phyloP scores from a whole-genome alignment of 2,888 invertebrate species.

The Celastrina argiolus region DNA sequence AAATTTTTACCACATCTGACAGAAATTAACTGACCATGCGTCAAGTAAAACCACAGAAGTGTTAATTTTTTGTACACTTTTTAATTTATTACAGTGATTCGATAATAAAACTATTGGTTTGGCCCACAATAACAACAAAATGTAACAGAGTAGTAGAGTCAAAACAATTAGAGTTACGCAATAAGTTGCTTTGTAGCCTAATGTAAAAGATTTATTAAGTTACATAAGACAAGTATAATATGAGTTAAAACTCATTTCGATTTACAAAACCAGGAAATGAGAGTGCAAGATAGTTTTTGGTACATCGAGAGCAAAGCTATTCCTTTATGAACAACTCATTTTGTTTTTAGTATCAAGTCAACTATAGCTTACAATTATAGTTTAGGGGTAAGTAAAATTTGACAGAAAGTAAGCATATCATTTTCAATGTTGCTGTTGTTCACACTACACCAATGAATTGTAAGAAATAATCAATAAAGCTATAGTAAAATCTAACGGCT shows the following conservation, averaged over 20 bases:
- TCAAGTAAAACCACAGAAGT: neutral
- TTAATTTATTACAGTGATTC: neutral
- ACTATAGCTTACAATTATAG: neutral
- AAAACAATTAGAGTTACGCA: constrained; percentile 14
- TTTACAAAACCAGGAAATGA: constrained; percentile 6
- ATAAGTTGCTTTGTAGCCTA: constrained; percentile 9
- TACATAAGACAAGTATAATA: constrained; percentile 12
- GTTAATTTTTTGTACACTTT: neutral
- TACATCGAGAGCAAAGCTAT: neutral
- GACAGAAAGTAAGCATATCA: too few species aligned
- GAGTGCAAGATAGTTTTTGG: neutral
- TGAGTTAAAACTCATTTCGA: constrained; percentile 8
- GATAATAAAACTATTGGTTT: too few species aligned
- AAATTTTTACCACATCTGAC: neutral
- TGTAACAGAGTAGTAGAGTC: neutral
- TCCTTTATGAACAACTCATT: neutral
- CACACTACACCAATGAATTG: too few species aligned
- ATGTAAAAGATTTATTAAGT: constrained; percentile 14
- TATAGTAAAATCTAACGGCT: too few species aligned
- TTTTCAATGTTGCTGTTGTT: too few species aligned
- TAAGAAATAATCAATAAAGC: too few species aligned
- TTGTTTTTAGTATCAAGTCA: neutral
- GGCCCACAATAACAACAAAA: too few species aligned
- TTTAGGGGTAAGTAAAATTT: too few species aligned
- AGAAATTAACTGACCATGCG: neutral